Evolutionary conservation across 2,113 vertebrate species (phyloP).

Genomic region (Melanotaenia duboulayi): DNA sequence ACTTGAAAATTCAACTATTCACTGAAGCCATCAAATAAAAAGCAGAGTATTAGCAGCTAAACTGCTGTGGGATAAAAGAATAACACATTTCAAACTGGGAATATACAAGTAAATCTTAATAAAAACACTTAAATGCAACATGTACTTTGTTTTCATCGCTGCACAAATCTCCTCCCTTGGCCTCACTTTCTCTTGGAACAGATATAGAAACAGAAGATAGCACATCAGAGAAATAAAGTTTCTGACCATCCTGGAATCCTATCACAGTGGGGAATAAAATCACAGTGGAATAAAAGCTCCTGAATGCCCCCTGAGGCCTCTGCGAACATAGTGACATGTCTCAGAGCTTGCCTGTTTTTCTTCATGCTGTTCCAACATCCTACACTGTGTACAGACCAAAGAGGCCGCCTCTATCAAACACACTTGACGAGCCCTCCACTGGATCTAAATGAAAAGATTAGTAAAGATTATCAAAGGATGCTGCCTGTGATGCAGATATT

Average conservation of each 20-base stretch:
- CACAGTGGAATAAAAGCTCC: conserved; percentile 67
- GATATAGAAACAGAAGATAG: conserved; percentile 25
- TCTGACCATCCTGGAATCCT: conserved; percentile 71
- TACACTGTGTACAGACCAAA: conserved; percentile 17
- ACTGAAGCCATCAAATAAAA: not conserved
- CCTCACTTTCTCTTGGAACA: conserved; percentile 10
- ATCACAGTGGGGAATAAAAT: conserved; percentile 67
- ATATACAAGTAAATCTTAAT: not conserved
- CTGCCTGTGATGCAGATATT: conserved; percentile 35
- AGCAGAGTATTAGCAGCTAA: too few relatives aligned
- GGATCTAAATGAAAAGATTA: conserved; percentile 51
- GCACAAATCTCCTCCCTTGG: not conserved
- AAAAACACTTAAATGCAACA: not conserved
- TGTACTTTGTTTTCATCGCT: not conserved
- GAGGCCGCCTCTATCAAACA: conserved; percentile 16
- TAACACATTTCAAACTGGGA: not conserved
- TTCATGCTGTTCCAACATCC: conserved; percentile 53
- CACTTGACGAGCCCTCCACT: conserved; percentile 25
- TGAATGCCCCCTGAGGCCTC: conserved; percentile 61
- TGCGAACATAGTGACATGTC: conserved; percentile 53
- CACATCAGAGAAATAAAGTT: conserved; percentile 29
- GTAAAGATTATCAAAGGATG: conserved; percentile 49
- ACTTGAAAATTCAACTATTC: not conserved
- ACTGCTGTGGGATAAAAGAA: not conserved
- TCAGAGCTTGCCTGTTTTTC: conserved; percentile 54